A percentile compares a stretch with the other conserved stretches of the same genome.
Evolutionary conservation across 2,797 vertebrate species (phyloP).

Genomic region (Fistularia tabacaria): DNA sequence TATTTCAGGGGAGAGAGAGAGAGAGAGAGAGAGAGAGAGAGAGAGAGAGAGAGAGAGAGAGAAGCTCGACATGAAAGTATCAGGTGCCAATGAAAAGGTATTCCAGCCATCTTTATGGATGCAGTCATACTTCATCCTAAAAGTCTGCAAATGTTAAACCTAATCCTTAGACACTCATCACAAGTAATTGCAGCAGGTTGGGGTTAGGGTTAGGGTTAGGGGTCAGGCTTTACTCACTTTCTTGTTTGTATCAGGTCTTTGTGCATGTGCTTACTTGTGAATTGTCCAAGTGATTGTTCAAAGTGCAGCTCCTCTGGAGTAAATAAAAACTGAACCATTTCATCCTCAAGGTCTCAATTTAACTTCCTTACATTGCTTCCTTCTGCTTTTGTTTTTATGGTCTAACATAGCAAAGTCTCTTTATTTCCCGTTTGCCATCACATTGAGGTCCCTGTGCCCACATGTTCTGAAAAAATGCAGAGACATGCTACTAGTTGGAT

Average conservation of each 20-base stretch:
- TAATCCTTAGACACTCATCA: constrained; percentile 45
- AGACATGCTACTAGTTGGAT: constrained; percentile 27
- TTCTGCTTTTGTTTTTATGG: constrained; percentile 6
- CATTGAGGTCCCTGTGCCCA: too few relatives aligned
- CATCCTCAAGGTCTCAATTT: constrained; percentile 21
- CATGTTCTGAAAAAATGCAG: constrained; percentile 8
- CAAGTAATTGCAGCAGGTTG: constrained; percentile 32
- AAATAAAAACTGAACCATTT: constrained; percentile 32
- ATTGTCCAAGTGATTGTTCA: constrained; percentile 19
- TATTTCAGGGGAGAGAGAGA: too few relatives aligned
- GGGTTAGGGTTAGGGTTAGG: too few relatives aligned
- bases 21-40: constrained; percentile 3
- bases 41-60: constrained; percentile 9
- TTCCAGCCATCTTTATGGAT: constrained; percentile 37
- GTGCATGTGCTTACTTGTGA: neutral
- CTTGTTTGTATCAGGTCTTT: constrained; percentile 36
- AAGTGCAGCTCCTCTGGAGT: constrained; percentile 17
- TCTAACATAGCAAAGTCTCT: neutral
- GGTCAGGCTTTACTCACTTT: too few relatives aligned
- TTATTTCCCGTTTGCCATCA: neutral
- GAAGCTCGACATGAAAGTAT: constrained; percentile 22
- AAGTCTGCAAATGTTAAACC: constrained; percentile 40
- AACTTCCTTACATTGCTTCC: constrained; percentile 8
- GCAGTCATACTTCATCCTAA: constrained; percentile 50
- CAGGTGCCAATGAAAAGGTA: constrained; percentile 40